Base-by-base conservation (phyloP, 2,113 vertebrate genomes). In the Psittacula cyanocephala region DNA sequence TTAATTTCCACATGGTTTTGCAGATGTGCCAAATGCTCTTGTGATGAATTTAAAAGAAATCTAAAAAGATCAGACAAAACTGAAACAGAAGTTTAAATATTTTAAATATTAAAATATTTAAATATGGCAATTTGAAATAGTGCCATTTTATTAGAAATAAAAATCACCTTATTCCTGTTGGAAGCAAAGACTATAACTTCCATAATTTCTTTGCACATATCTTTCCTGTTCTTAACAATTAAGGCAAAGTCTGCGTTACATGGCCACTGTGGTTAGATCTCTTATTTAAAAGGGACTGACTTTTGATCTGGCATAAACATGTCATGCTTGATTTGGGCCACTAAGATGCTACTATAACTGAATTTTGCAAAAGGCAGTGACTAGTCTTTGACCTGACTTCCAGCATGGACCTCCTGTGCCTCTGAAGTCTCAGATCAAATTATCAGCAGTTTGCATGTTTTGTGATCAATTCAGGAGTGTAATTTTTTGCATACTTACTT, bases 301-400 rank as follows among this genome's bases (percentile, higher is more conserved):
- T 81, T 91, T 64, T 81, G 72, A 65, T 69, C 53, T 79, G 80
- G 49, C 74, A 59, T 41, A 20, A 41, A 24, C 25, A 18, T 67
- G 59, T 85, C 41, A 15, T 25, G 7, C 47, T 69, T 76, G 19
- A 4, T 9, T n/a, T 53, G 90, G 72, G 59, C 59, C 29, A 62
- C 46, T 47, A 39, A 57, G 70, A 55, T 28, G 78, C 37, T 9
- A 4, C 6, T 5, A 55, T 23, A 44, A 35, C 31, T 52, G 93
- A 71, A 80, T 81, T 80, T 60, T 71, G 67, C 72, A 77, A 33
- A 81, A 92, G 92, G 91, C 93, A 96, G 63, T 33, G 77, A 43
- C 16, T 41, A 59, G 68, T 68, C 79, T 78, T 74, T 93, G 86
- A 53, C 72, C 82, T 90, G 88, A 43, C 29, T 57, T 75, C 6